Evolutionary conservation across 35 echinoderm and acorn worm genomes (phyloP).

Genomic region (Heliocidaris tuberculata): DNA sequence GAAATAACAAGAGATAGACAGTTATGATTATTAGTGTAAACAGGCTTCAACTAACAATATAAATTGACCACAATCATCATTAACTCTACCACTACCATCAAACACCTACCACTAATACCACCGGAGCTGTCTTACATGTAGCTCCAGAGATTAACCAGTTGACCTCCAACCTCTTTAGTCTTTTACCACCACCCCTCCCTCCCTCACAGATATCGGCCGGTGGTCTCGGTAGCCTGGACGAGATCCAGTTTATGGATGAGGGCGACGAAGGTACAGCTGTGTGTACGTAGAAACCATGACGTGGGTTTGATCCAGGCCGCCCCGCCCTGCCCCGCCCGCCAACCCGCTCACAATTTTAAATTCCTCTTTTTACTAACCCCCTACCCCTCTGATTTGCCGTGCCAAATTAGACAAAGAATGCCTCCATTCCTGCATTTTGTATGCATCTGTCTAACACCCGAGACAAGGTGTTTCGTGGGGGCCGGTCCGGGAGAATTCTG

Average conservation of each 20-base stretch:
- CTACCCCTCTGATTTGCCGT: neutral
- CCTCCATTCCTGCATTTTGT: neutral
- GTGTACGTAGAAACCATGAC: slow-evolving; percentile 47
- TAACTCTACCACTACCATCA: neutral
- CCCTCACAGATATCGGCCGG: slow-evolving; percentile 30
- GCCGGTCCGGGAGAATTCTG: neutral
- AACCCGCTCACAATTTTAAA: neutral
- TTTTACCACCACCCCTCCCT: neutral
- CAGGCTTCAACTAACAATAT: neutral
- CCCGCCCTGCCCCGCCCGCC: neutral
- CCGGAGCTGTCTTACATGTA: neutral
- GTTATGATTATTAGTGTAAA: neutral
- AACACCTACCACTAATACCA: neutral
- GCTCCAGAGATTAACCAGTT: neutral
- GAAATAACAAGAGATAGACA: neutral
- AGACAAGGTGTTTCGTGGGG: neutral
- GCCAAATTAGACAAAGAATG: neutral
- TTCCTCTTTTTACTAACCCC: neutral
- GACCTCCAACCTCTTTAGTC: slow-evolving; percentile 2
- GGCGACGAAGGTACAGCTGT: slow-evolving; percentile 49
- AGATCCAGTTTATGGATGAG: slow-evolving; percentile 48
- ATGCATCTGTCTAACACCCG: neutral
- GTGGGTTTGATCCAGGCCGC: slow-evolving; percentile 23
- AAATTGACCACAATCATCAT: neutral
- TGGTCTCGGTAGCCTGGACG: neutral